phyloP scores from a whole-genome alignment of 2,113 vertebrate species.

The Orthonyx spaldingii region DNA sequence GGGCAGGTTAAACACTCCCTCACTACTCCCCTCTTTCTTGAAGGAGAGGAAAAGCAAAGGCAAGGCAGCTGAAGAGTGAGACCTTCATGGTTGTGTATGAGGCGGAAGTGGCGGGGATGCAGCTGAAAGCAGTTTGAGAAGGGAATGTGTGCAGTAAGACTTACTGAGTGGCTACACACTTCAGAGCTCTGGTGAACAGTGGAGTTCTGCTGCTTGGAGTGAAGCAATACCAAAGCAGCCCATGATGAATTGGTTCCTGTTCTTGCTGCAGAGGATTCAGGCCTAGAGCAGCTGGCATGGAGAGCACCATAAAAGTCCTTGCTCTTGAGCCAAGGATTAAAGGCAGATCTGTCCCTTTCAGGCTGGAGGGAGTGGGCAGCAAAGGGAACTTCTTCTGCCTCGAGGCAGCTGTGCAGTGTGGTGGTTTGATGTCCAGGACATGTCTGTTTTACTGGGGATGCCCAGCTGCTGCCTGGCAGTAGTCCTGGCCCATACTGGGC shows the following conservation, averaged over 20 bases:
- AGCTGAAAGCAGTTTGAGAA: background rate
- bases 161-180: background rate
- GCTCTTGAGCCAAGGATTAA: background rate
- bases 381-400: background rate
- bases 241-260: background rate
- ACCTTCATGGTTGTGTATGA: background rate
- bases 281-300: background rate
- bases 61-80: background rate
- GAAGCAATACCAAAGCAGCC: background rate
- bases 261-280: background rate
- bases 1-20: background rate
- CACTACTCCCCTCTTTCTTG: background rate
- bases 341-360: background rate
- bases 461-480: background rate
- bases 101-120: background rate
- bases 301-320: background rate
- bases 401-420: background rate
- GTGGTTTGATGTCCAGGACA: background rate
- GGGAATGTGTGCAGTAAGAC: background rate
- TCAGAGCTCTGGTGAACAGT: background rate
- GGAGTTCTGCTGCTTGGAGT: background rate
- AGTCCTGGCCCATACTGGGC: background rate
- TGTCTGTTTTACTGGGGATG: background rate
- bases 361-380: background rate
- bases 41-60: background rate